phyloP scores from a whole-genome alignment of 2,113 vertebrate genomes.

The Dipodomys ordii region DNA sequence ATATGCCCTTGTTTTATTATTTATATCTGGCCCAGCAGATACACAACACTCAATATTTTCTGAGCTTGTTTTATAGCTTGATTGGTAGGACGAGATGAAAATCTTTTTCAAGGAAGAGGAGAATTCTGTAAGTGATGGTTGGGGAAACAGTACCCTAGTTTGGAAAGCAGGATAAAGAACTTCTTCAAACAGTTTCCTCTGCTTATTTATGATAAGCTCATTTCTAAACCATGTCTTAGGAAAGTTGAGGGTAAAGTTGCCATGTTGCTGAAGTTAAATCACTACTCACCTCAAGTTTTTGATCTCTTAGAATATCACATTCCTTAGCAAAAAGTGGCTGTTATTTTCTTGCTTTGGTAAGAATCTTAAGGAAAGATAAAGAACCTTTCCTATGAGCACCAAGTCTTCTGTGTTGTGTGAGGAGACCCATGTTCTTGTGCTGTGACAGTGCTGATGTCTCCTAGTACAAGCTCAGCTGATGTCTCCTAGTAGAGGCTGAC shows the following conservation, averaged over 20 bases:
- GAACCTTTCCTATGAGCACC: too few species aligned
- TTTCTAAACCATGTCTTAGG: not conserved
- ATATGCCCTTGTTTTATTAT: slow-evolving; percentile 35
- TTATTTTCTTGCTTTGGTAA: not conserved
- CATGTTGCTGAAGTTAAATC: not conserved
- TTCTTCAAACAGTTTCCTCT: not conserved
- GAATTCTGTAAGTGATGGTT: not conserved
- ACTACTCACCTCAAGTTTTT: not conserved
- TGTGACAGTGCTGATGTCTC: not conserved
- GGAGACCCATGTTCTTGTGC: not conserved
- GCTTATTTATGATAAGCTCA: not conserved
- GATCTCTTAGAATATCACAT: fast-evolving
- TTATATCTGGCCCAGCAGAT: not conserved
- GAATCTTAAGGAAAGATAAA: not conserved
- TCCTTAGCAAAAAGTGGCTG: not conserved
- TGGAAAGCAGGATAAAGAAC: not conserved
- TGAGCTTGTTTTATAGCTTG: not conserved
- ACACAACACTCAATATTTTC: not conserved
- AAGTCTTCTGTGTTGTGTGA: too few species aligned
- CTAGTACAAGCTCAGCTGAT: not conserved
- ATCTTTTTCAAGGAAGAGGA: not conserved
- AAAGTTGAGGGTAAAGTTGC: not conserved
- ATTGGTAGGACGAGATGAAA: not conserved
- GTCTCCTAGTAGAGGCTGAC: not conserved
- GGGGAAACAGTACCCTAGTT: not conserved